Evolutionary conservation across 2,113 vertebrate genomes (phyloP).

Genomic region (Actenoides lindsayi): DNA sequence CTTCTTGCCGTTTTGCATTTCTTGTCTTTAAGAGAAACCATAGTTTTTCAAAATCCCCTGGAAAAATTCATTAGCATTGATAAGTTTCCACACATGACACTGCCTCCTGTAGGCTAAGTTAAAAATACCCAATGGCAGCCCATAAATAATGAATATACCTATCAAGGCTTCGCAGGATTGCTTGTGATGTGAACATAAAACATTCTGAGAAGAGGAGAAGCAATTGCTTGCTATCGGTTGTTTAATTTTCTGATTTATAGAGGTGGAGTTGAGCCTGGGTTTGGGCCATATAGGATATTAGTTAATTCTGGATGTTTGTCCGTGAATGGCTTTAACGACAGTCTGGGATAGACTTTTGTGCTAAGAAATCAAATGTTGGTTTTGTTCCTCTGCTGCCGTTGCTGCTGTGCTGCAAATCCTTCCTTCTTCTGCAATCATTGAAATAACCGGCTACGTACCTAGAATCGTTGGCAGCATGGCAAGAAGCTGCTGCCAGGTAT

Average conservation of each 20-base stretch:
- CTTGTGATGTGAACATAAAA: neutral
- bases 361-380: neutral
- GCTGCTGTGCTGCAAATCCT: slow-evolving; percentile 39
- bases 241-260: neutral
- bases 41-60: neutral
- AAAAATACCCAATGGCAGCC: neutral
- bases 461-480: slow-evolving; percentile 31
- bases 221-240: neutral
- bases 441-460: slow-evolving; percentile 39
- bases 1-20: neutral
- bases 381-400: neutral
- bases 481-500: slow-evolving; percentile 51
- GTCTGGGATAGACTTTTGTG: neutral
- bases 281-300: neutral
- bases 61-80: neutral
- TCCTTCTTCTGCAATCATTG: neutral
- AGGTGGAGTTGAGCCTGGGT: neutral
- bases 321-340: neutral
- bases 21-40: neutral
- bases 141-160: slow-evolving; percentile 56
- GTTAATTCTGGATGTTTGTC: neutral
- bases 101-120: slow-evolving; percentile 49
- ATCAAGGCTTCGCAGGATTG: slow-evolving; percentile 5
- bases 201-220: neutral
- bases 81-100: neutral